Base-by-base conservation (phyloP, 2,113 vertebrate genomes). In the Fulica atra region DNA sequence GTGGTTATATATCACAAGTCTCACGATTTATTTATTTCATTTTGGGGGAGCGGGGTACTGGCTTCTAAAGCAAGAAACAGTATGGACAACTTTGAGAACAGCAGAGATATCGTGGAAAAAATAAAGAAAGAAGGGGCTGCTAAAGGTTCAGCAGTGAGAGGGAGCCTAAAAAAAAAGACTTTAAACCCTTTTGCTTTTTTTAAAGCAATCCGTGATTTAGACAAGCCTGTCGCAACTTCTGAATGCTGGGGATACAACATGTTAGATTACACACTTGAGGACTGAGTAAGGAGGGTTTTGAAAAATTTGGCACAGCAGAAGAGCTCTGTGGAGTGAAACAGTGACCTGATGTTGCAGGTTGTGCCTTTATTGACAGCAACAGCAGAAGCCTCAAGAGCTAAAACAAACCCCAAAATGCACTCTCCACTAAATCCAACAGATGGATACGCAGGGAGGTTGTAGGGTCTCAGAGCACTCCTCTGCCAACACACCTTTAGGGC, bases 91-190 rank as follows among this genome's bases (percentile, higher is more conserved):
- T 78, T 40, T 36, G 11, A 74, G 77, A 87, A 87, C 48, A 85
- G 66, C 6, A 0, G 19, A 61, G 25, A 94, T 89, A 79, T 57
- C 0, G 2, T 72, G 63, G 91, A 92, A 89, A 84, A 79, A 48
- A 48, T n/a, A 46, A 48, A 48, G 70, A 73, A 79, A 60, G 76
- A 84, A 76, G 12, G 61, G 81, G 85, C 61, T 51, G 70, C 51
- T 93, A 66, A 60, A 93, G 61, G 73, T 94, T 89, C 65, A 94
- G 42, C 28, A 89, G 53, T 51, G 65, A 91, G n/a, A 92, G 16
- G 21, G 5, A 92, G 24, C 25, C 36, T 83, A 63, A 83, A 87
- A 95, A 70, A 89, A 48, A 68, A 33, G 68, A 26, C 44, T 81
- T 82, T 60, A 82, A 59, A 72, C 79, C 68, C 0, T 60, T 46